Evolutionary conservation across 2,797 vertebrate species (phyloP), one percentile per base, ranked within the genome.

Genomic region (Xiphorhynchus erythropygius): DNA sequence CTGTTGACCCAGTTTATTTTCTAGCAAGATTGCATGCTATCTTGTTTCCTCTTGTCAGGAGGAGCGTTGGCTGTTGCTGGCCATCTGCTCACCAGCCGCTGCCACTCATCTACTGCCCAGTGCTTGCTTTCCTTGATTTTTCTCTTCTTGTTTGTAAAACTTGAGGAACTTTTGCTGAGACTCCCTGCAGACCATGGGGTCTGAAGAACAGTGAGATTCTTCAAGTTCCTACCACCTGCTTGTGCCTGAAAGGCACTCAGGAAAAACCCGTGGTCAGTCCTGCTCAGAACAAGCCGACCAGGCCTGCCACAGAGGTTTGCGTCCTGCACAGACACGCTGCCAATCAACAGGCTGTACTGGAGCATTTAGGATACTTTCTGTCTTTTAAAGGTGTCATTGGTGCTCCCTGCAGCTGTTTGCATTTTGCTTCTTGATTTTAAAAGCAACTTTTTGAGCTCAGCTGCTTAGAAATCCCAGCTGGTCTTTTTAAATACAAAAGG

Each of bases 401-500:
- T 0, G 3, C 32, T 90, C 57, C 76, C 85, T 74, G 76, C 59
- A 92, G 67, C 67, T 92, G n/a, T 86, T 82, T 93, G 39, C 47
- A 63, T 83, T 89, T 33, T 67, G 18, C 49, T 84, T 86, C 50
- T 84, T 74, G 50, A 80, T 92, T 95, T 91, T 89, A 77, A 91
- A 94, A 79, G 59, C 75, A 76, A 70, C 10, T 46, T 84, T 93
- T 86, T 73, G 41, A 92, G 74, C 44, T 84, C 33, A 46, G 46
- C 56, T 75, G 42, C 78, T 93, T 71, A 59, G 60, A 92, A 90
- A 39, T 89, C 79, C 53, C 60, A 52, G 22, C 28, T 93, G 74
- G 44, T 55, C 55, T 75, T 94, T 95, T 84, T 91, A 73, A 93
- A 90, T 90, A 77, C 33, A 63, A 84, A 90, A 91, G 57, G 67